phyloP scores from a whole-genome alignment of 1,140 invertebrate species.

The Drosophila albomicans region DNA sequence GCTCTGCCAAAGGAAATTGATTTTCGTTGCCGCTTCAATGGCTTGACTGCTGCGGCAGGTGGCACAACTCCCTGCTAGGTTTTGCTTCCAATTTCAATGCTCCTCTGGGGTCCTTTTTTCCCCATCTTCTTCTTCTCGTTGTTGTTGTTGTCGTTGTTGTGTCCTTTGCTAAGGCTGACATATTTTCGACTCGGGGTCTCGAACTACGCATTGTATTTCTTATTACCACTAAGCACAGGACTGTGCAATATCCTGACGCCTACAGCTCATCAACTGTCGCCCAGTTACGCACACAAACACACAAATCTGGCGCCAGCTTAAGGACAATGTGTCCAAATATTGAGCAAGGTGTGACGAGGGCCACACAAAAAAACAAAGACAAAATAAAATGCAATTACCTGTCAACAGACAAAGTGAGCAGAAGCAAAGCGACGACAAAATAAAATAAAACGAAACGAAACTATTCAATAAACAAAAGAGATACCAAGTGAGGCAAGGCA shows the following conservation, averaged over 20 bases:
- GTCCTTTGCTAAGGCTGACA: conserved; percentile 12
- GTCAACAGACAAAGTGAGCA: conserved; percentile 36
- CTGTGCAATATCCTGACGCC: conserved; percentile 13
- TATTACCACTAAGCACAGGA: conserved; percentile 31
- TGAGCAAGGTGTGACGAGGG: conserved; percentile 41
- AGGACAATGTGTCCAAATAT: conserved; percentile 42
- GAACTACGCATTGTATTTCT: conserved; percentile 40
- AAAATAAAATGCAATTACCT: conserved; percentile 59
- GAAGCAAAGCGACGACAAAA: conserved; percentile 11
- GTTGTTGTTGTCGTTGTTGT: too few species aligned
- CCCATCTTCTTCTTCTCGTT: too few species aligned
- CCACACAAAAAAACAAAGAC: conserved; percentile 27
- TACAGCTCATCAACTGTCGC: conserved; percentile 59
- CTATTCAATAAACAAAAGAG: conserved; percentile 27
- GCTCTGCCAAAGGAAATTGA: conserved; percentile 66
- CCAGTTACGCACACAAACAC: conserved; percentile 30
- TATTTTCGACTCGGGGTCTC: conserved; percentile 17
- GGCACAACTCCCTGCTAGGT: neutral
- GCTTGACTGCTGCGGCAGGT: conserved; percentile 19
- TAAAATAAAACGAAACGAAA: conserved; percentile 12
- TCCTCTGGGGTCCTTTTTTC: conserved; percentile 21
- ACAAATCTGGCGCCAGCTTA: conserved; percentile 56
- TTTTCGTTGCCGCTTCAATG: conserved; percentile 70
- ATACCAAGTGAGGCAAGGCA: neutral
- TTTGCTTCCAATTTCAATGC: conserved; percentile 13